Conservation (phyloP, 2,888 invertebrate species). For the Hirtodrosophila histrioides region DNA sequence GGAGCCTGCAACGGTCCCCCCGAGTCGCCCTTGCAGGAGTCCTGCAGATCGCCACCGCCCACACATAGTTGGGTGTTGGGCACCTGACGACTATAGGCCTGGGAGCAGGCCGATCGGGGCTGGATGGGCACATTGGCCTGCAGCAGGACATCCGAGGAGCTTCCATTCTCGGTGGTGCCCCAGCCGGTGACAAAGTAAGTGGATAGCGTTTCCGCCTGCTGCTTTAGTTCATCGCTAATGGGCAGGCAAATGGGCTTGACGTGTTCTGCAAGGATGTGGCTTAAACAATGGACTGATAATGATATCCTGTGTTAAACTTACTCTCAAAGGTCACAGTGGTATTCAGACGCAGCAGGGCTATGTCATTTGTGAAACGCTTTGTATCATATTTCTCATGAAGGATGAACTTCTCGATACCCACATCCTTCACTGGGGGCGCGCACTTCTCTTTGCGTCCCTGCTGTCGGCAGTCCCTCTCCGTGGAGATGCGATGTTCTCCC, state of each 20-base stretch:
- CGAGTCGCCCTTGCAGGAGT: slow-evolving; percentile 80
- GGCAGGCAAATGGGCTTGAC: slow-evolving; percentile 75
- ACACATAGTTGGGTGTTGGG: slow-evolving; percentile 85
- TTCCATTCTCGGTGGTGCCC: slow-evolving; percentile 77
- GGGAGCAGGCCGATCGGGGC: slow-evolving; percentile 46
- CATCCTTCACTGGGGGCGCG: slow-evolving; percentile 68
- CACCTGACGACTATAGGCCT: slow-evolving; percentile 52
- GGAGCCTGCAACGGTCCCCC: slow-evolving; percentile 77
- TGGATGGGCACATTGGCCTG: slow-evolving; percentile 69
- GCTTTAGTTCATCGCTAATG: slow-evolving; percentile 60
- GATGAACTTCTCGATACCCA: slow-evolving; percentile 68
- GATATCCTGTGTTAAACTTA: slow-evolving; percentile 21
- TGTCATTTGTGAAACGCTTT: slow-evolving; percentile 58
- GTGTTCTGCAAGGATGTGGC: slow-evolving; percentile 48
- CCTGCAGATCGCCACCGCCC: slow-evolving; percentile 71
- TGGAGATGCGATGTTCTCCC: slow-evolving; percentile 75
- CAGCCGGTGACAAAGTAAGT: slow-evolving; percentile 73
- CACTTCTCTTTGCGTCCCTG: slow-evolving; percentile 66
- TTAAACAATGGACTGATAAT: not conserved
- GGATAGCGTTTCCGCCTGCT: slow-evolving; percentile 42
- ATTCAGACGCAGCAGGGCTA: slow-evolving; percentile 72
- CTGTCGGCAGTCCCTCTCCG: slow-evolving; percentile 63
- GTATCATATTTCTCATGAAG: slow-evolving; percentile 62
- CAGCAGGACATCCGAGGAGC: slow-evolving; percentile 67
- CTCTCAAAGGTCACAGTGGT: slow-evolving; percentile 60